Base-by-base conservation (phyloP, 92 coral and sea anemone species). In the Zoanthus gigantus region DNA sequence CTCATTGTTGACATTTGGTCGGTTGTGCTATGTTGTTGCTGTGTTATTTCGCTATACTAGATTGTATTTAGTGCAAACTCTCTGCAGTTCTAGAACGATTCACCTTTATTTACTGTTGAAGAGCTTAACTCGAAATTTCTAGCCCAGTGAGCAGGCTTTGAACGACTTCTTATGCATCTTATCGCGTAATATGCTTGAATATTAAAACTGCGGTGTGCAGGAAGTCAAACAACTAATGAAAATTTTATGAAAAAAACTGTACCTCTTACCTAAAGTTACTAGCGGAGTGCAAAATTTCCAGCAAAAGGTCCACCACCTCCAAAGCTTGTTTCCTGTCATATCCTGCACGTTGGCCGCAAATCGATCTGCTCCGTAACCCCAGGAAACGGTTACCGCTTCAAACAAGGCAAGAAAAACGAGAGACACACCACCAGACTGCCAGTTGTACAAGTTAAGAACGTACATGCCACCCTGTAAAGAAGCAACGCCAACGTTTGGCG, bases 291-390 rank as follows among this genome's bases (percentile, higher is more conserved):
- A 89, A 86, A 63, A 97, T 68, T 97, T 95, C 99, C 99, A 97
- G 8, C 97, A 93, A 23, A 97, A 89, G 28, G 98, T 93, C 99
- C 99, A 97, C 99, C 99, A 97, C 0, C 91, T 94, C 92, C 90
- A 91, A 48, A 97, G 90, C 77, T 91, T 95, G 88, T 94, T 83
- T 6, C 99, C 99, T 30, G 92, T 96, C 99, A 97, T 97, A 0
- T 90, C 89, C 83, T 94, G 92, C 68, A 97, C 91, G 78, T 97
- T 98, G 72, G 57, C 56, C 23, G 98, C 98, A 90, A 97, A 97
- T 6, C 97, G 95, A 76, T 95, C 92, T 4, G 98, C 95, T 31
- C 99, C 99, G 72, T 97, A 97, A 0, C 96, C 96, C 99, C 99
- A 97, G 6, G 98, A 93, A 2, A 97, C 95, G 0, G 94, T 93